These are phyloP conservation scores for Syngnathus scovelli DNA, from an alignment of 2,113 vertebrate genomes.

Conservation along the genomic window DNA sequence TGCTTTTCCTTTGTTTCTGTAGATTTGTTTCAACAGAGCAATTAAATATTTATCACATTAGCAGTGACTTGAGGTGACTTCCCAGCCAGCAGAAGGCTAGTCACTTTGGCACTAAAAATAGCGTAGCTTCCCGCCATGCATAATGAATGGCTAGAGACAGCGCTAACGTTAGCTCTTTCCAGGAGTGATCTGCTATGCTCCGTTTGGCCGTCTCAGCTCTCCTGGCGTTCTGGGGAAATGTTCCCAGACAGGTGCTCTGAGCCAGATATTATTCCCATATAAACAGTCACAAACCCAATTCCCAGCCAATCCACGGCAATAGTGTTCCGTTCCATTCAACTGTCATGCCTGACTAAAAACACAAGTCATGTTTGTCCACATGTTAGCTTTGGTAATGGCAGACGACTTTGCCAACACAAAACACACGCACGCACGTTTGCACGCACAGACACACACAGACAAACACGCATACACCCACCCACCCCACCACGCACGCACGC, in stretches of 20 bases:
- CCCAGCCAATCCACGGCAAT: slow-evolving; percentile 56
- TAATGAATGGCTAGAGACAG: slow-evolving; percentile 69
- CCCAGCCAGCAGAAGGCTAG: slow-evolving; percentile 55
- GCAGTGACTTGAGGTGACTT: slow-evolving; percentile 64
- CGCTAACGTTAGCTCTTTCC: slow-evolving; percentile 61
- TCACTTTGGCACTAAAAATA: slow-evolving; percentile 67
- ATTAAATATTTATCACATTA: slow-evolving; percentile 66
- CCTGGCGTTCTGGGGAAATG: slow-evolving; percentile 40
- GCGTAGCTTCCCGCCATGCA: slow-evolving; percentile 59
- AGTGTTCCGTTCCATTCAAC: slow-evolving; percentile 53
- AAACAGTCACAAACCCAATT: slow-evolving; percentile 61
- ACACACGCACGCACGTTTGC: slow-evolving; percentile 12
- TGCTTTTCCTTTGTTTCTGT: slow-evolving; percentile 53
- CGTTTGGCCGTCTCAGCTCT: slow-evolving; percentile 54
- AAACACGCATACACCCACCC: too few species aligned
- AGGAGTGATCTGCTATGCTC: slow-evolving; percentile 65
- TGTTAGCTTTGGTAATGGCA: slow-evolving; percentile 66
- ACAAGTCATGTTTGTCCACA: slow-evolving; percentile 67
- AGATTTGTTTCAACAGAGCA: slow-evolving; percentile 62
- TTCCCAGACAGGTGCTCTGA: slow-evolving; percentile 68
- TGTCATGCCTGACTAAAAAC: slow-evolving; percentile 61
- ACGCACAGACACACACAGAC: neutral
- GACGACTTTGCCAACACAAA: slow-evolving; percentile 38
- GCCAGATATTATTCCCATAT: slow-evolving; percentile 67
- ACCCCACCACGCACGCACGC: neutral